phyloP scores from a whole-genome alignment of 2,797 vertebrate species.

The Labeo calbasu region DNA sequence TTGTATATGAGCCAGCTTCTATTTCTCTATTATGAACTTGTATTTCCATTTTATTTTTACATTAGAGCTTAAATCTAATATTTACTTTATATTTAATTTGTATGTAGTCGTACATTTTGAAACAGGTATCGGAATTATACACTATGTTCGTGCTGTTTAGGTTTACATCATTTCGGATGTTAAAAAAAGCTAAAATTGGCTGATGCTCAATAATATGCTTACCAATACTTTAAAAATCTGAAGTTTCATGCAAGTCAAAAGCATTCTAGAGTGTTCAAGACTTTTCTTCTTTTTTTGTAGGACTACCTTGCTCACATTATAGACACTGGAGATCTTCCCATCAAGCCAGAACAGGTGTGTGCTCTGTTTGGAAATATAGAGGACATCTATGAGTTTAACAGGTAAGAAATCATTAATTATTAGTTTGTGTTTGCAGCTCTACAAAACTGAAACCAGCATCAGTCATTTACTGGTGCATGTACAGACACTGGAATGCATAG shows the following conservation, averaged over 20 bases:
- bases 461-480: neutral
- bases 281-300: slow-evolving; percentile 66
- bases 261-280: neutral
- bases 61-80: no score
- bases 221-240: neutral
- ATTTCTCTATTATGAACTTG: no score
- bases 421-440: neutral
- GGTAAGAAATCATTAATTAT: slow-evolving; percentile 70
- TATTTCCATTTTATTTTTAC: no score
- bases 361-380: slow-evolving; percentile 96
- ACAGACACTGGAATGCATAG: neutral
- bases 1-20: no score
- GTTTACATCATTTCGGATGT: neutral
- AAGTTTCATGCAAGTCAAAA: neutral
- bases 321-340: slow-evolving; percentile 79
- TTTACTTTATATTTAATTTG: no score
- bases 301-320: slow-evolving; percentile 93
- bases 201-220: no score
- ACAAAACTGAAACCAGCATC: neutral
- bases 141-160: neutral
- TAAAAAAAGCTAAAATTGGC: no score
- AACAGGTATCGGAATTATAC: neutral
- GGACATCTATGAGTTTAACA: slow-evolving; percentile 95
- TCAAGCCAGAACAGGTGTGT: slow-evolving; percentile 89
- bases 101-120: neutral